Conservation (phyloP, 2,797 vertebrate species). For the Scolopax rusticola region DNA sequence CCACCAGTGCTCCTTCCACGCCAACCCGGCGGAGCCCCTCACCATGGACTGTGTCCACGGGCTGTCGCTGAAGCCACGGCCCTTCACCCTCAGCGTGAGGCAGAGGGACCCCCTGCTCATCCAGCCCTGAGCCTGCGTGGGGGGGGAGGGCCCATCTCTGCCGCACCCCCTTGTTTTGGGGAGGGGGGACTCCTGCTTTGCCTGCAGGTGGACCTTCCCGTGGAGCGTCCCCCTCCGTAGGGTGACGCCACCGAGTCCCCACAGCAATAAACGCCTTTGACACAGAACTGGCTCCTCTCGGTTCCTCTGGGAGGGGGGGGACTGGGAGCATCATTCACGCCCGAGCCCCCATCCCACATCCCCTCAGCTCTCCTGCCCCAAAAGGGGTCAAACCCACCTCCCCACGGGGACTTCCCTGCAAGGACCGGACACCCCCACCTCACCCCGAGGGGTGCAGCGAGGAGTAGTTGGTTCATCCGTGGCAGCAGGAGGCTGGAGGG, state of each 20-base stretch:
- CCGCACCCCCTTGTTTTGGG: neutral
- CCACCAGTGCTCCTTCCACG: constrained; percentile 84
- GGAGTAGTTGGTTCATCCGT: fast-evolving
- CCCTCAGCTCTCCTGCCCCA: neutral
- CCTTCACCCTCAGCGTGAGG: constrained; percentile 79
- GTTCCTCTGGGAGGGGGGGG: neutral
- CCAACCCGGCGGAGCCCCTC: constrained; percentile 73
- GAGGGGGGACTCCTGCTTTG: neutral
- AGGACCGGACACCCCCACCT: neutral
- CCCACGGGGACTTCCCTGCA: neutral
- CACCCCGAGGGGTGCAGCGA: neutral
- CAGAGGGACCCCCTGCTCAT: neutral
- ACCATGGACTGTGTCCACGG: constrained; percentile 80
- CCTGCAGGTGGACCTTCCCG: fast-evolving
- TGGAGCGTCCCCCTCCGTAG: fast-evolving
- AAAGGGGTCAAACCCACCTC: neutral
- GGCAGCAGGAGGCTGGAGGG: neutral
- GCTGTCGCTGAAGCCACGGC: constrained; percentile 82
- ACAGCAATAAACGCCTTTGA: neutral
- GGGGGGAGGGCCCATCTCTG: neutral
- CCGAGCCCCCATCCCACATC: fast-evolving
- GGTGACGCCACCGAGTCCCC: neutral
- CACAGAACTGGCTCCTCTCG: neutral
- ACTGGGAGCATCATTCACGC: neutral
- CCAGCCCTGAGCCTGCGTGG: neutral